A percentile compares a stretch with the other conserved stretches of the same genome.
phyloP scores from a whole-genome alignment of 2,888 invertebrate genomes.

The Notodromas monacha region DNA sequence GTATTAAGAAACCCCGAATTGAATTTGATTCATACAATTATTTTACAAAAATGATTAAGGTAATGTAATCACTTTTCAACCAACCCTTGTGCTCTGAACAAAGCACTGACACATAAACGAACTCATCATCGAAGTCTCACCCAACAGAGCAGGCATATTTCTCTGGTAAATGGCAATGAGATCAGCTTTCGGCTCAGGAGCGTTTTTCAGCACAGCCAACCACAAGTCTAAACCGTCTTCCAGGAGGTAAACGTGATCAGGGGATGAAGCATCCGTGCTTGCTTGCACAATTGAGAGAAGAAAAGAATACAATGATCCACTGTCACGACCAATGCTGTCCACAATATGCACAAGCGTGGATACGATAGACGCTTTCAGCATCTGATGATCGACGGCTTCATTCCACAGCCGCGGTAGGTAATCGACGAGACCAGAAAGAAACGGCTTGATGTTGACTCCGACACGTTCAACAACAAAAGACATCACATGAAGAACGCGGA shows the following conservation, averaged over 20 bases:
- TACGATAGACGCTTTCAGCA: conserved; percentile 65
- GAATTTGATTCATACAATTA: too few relatives aligned
- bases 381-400: conserved; percentile 51
- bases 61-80: too few relatives aligned
- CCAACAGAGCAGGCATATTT: too few relatives aligned
- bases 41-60: too few relatives aligned
- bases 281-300: conserved; percentile 29
- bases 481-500: conserved; percentile 63
- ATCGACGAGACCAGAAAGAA: conserved; percentile 32
- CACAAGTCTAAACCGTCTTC: conserved; percentile 75
- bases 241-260: conserved; percentile 47
- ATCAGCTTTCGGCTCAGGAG: too few relatives aligned
- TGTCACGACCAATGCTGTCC: neutral
- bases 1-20: too few relatives aligned
- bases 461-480: conserved; percentile 61
- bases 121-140: too few relatives aligned
- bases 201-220: conserved; percentile 46
- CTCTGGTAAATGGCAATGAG: too few relatives aligned
- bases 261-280: conserved; percentile 36
- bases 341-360: conserved; percentile 54
- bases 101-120: too few relatives aligned
- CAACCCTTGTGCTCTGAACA: too few relatives aligned
- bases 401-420: conserved; percentile 65
- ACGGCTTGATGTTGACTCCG: conserved; percentile 34
- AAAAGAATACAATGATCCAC: conserved; percentile 18